Evolutionary conservation across 2,888 invertebrate genomes (phyloP).

Genomic region (Trissolcus brochymenae): DNA sequence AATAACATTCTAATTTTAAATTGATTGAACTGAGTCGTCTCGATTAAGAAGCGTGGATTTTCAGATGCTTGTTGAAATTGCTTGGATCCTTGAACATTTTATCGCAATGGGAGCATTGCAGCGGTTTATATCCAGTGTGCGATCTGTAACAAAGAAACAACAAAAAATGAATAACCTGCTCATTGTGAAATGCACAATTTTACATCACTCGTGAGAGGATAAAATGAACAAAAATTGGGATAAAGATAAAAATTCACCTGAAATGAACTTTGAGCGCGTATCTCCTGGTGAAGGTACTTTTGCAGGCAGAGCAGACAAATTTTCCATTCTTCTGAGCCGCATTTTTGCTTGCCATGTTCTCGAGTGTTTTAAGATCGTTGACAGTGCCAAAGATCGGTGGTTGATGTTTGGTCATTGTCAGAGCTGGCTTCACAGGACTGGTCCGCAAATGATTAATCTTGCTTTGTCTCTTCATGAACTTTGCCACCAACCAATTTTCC

Average conservation of each 20-base stretch:
- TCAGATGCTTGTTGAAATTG: background rate
- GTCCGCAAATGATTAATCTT: too few relatives aligned
- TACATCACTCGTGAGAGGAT: too few relatives aligned
- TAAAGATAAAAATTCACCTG: background rate
- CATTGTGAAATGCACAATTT: too few relatives aligned
- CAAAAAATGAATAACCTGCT: too few relatives aligned
- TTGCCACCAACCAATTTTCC: too few relatives aligned
- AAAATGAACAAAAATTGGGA: background rate
- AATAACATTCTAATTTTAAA: too few relatives aligned
- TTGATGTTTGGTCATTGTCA: too few relatives aligned
- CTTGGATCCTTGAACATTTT: background rate
- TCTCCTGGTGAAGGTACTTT: background rate
- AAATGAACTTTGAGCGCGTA: conserved; percentile 4
- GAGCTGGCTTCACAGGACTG: too few relatives aligned
- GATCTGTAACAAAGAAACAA: background rate
- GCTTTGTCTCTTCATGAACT: too few relatives aligned
- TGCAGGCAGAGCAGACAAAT: background rate
- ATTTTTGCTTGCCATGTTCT: background rate
- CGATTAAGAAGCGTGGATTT: background rate
- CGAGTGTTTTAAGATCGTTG: background rate
- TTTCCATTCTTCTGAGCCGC: background rate
- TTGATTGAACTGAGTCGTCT: too few relatives aligned
- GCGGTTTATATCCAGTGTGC: background rate
- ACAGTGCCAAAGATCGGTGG: too few relatives aligned
- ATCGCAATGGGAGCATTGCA: background rate